phyloP scores from a whole-genome alignment of 1,140 invertebrate genomes.

The Ephestia elutella region DNA sequence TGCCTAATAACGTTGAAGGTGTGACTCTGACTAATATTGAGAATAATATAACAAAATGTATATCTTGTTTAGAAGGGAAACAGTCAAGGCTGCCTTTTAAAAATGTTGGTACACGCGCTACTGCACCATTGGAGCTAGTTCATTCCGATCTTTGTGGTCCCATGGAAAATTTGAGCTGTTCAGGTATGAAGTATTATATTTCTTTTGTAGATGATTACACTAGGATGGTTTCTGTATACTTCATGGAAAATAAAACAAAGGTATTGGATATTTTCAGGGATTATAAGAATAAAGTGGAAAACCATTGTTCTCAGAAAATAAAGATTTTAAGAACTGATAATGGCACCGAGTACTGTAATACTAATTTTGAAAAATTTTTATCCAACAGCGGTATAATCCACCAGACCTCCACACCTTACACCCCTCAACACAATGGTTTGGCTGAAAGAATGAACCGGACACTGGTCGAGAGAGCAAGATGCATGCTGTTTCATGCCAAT shows the following conservation, averaged over 20 bases:
- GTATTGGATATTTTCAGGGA: slow-evolving; percentile 26
- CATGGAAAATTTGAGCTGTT: slow-evolving; percentile 34
- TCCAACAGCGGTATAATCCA: background rate
- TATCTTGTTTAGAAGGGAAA: slow-evolving; percentile 38
- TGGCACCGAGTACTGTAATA: too few relatives aligned
- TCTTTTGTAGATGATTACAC: slow-evolving; percentile 55
- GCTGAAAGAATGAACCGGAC: background rate
- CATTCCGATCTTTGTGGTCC: slow-evolving; percentile 60
- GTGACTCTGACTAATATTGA: too few relatives aligned
- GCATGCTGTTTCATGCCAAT: background rate
- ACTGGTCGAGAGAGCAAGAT: background rate
- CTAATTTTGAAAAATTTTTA: too few relatives aligned
- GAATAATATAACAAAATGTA: slow-evolving; percentile 25
- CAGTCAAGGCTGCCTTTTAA: slow-evolving; percentile 35
- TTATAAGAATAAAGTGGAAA: too few relatives aligned
- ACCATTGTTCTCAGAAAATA: too few relatives aligned
- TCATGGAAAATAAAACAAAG: slow-evolving; percentile 56
- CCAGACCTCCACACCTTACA: background rate
- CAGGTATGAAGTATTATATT: slow-evolving; percentile 53
- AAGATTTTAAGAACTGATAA: too few relatives aligned
- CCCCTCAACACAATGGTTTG: background rate
- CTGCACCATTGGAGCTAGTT: slow-evolving; percentile 38
- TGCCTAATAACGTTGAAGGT: too few relatives aligned
- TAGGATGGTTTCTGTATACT: slow-evolving; percentile 42
- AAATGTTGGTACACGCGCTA: slow-evolving; percentile 25